Conservation (phyloP, 2,888 invertebrate genomes). For the Mesorhabditis spiculigera region DNA sequence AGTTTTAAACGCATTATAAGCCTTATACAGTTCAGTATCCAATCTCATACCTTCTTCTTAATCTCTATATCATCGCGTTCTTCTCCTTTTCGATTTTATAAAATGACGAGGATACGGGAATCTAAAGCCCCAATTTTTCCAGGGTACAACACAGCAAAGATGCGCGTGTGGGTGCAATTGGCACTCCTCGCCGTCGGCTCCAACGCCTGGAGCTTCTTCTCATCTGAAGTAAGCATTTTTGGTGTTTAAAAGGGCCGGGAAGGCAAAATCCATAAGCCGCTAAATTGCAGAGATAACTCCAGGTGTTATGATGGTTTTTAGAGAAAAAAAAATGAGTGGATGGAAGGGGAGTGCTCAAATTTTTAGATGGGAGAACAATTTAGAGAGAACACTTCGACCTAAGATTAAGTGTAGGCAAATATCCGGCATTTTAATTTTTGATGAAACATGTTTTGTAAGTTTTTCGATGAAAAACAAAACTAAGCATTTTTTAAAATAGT, state of each 20-base stretch:
- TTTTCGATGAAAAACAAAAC: no score
- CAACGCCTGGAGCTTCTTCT: slow-evolving; percentile 5
- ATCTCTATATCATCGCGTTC: no score
- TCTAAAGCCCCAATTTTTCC: background rate
- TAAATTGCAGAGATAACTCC: background rate
- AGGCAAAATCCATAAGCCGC: background rate
- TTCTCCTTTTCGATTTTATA: background rate
- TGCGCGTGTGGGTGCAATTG: background rate
- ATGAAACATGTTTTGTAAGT: no score
- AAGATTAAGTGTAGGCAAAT: no score
- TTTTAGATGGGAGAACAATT: background rate
- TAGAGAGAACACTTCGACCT: no score
- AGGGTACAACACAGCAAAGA: background rate
- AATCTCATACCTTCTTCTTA: no score
- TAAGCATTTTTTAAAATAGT: no score
- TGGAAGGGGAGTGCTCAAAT: background rate
- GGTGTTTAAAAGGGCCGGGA: background rate
- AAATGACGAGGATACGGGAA: background rate
- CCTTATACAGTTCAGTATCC: no score
- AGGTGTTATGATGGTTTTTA: no score
- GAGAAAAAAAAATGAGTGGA: background rate
- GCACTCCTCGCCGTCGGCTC: slow-evolving; percentile 1
- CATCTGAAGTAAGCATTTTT: slow-evolving; percentile 1
- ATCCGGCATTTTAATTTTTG: no score
- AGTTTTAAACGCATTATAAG: no score